Evolutionary conservation across 2,113 vertebrate species (phyloP), one percentile per base, ranked within the genome.

Genomic region (Procavia capensis): DNA sequence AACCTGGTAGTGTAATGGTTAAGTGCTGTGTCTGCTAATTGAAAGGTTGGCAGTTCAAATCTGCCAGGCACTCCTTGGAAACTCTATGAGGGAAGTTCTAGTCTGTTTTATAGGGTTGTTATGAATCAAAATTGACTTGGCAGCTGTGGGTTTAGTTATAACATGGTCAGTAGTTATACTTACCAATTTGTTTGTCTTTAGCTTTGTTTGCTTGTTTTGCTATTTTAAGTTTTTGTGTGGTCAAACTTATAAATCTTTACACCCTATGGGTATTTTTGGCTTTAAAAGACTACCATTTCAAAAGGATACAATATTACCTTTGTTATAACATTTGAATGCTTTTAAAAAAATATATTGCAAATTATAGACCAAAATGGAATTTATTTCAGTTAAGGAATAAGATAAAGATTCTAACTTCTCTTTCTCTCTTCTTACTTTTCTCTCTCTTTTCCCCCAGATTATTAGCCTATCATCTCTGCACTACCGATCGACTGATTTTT

Each of bases 311-410:
- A 68, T 59, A n/a, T 27, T 79, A 66, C 19, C 24, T 50, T 74
- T 59, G 61, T 43, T 95, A 19, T n/a, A 59, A 88, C 81, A 29
- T n/a, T 94, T 91, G 80, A 16, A 34, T 61, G 43, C 20, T 76
- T 79, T 95, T 87, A 79, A n/a, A n/a, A n/a, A n/a, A n/a, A 16
- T 66, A 29, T 83, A 13, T 25, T 87, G 20, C 78, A 93, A 83
- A 93, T 47, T 79, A 83, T 41, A 59, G 63, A 61, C 43, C 31
- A 41, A 95, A 80, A 80, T 76, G 57, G 11, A 88, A 91, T 88
- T 88, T 43, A 74, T 84, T 75, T 88, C 85, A 75, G 47, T 3
- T 74, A 39, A 79, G 63, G 10, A 80, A 68, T 0, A 3, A 82
- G 84, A 5, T 45, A 88, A 36, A n/a, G 9, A 61, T 63, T 54